These are phyloP conservation scores for Muscina levida DNA, from an alignment of 2,888 invertebrate genomes.

Conservation along the genomic window DNA sequence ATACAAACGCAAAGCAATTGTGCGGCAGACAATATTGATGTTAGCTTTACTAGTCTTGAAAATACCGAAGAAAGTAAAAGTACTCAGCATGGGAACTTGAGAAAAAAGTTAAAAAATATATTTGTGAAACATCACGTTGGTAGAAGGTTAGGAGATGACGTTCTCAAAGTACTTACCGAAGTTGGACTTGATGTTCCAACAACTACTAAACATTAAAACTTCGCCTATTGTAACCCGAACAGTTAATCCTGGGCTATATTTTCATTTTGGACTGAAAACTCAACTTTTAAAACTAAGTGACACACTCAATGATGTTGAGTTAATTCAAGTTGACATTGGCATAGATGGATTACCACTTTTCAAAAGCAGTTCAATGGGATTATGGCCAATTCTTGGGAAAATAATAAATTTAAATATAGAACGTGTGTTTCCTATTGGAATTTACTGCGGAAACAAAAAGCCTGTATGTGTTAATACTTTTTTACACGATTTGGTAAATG, in stretches of 20 bases:
- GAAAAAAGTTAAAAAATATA: too few relatives aligned
- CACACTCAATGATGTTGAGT: background rate
- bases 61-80: too few relatives aligned
- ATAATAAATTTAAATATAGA: background rate
- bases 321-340: background rate
- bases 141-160: too few relatives aligned
- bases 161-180: too few relatives aligned
- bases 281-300: background rate
- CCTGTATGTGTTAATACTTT: background rate
- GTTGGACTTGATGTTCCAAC: too few relatives aligned
- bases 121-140: too few relatives aligned
- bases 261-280: background rate
- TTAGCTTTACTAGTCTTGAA: too few relatives aligned
- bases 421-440: background rate
- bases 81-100: too few relatives aligned
- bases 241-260: background rate
- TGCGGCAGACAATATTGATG: too few relatives aligned
- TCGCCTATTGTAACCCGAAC: too few relatives aligned
- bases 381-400: background rate
- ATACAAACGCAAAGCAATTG: too few relatives aligned
- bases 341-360: background rate
- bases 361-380: background rate
- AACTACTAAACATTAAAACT: too few relatives aligned
- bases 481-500: conserved; percentile 2
- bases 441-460: conserved; percentile 12